Evolutionary conservation across 2,888 invertebrate genomes (phyloP), one percentile per base, ranked within the genome.

Genomic region (Asteroscopus sphinx): DNA sequence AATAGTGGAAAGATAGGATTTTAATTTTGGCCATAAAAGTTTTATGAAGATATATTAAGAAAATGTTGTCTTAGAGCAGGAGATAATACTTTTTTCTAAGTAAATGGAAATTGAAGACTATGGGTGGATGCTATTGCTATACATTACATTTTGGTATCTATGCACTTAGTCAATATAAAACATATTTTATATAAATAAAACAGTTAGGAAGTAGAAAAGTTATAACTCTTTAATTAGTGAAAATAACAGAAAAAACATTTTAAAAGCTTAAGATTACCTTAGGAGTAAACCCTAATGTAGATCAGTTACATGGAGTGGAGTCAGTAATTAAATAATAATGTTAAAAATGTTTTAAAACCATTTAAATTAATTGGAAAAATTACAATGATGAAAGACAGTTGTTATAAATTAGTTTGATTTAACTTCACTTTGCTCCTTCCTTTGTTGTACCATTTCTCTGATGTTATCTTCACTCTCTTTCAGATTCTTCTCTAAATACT

Each of bases 391-490:
- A n/a, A 45, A 30, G 8, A 41, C 1, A 0, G 45, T 16, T 42
- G 12, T 5, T 21, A 42, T 25, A 21, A 25, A n/a, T 78, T 73
- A 80, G 51, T 79, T 78, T 12, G 81, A 48, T 76, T 89, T 87
- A 28, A 56, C 30, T 42, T 90, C 88, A 74, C 80, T 82, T 65
- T 88, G 91, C 58, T 94, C 94, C 84, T 96, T 96, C 63, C 95
- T 95, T 71, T 96, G 96, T 77, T 96, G 96, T 0, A 97, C 96
- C 95, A 98, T 96, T 94, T 98, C 98, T 74, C 98, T 93, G 41
- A 98, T 95, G 85, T 97, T 97, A 85, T 97, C 96, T 91, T 98
- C 97, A 80, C 97, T 97, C 83, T 98, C 98, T 85, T 97, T 97
- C 65, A 98, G 91, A 86, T 95, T 98, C 76, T 96, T 95, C 82